A percentile compares a stretch with the other conserved stretches of the same genome.
Evolutionary conservation across 1,140 invertebrate species (phyloP).

Genomic region (Protaetia brevitarsis): DNA sequence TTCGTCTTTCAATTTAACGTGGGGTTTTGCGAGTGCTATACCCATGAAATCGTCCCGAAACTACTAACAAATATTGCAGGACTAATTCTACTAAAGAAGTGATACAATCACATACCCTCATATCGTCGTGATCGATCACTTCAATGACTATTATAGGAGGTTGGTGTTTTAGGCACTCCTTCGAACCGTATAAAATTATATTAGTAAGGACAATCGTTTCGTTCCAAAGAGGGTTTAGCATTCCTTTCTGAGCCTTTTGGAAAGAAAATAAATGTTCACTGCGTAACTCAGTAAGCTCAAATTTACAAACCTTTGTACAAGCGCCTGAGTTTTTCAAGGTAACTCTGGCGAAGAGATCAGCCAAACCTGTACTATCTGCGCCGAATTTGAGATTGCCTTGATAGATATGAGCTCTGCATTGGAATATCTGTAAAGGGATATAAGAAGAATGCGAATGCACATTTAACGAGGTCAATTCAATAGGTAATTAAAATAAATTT

Average conservation of each 20-base stretch:
- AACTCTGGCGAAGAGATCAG: slow-evolving; percentile 54
- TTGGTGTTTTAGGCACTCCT: slow-evolving; percentile 49
- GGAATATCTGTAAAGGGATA: slow-evolving; percentile 48
- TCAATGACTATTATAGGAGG: slow-evolving; percentile 52
- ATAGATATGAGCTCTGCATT: slow-evolving; percentile 58
- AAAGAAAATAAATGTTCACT: not conserved
- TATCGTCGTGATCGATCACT: slow-evolving; percentile 45
- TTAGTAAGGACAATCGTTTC: slow-evolving; percentile 54
- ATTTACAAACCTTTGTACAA: slow-evolving; percentile 2
- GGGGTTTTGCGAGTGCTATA: slow-evolving; percentile 51
- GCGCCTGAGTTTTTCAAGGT: slow-evolving; percentile 28
- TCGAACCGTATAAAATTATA: slow-evolving; percentile 51
- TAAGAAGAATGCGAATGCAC: no score
- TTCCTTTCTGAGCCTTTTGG: slow-evolving; percentile 47
- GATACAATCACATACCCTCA: slow-evolving; percentile 20
- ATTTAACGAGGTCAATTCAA: no score
- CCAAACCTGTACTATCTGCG: slow-evolving; percentile 52
- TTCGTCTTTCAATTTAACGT: slow-evolving; percentile 52
- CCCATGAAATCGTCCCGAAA: slow-evolving; percentile 55
- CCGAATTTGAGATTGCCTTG: slow-evolving; percentile 59
- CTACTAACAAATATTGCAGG: slow-evolving; percentile 44
- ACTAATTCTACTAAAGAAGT: no score
- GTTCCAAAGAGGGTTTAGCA: slow-evolving; percentile 60
- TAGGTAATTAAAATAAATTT: not conserved
- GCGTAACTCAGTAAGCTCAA: not conserved